These are phyloP conservation scores for Drosophila miranda DNA, from an alignment of 1,140 invertebrate species.

Conservation along the genomic window DNA sequence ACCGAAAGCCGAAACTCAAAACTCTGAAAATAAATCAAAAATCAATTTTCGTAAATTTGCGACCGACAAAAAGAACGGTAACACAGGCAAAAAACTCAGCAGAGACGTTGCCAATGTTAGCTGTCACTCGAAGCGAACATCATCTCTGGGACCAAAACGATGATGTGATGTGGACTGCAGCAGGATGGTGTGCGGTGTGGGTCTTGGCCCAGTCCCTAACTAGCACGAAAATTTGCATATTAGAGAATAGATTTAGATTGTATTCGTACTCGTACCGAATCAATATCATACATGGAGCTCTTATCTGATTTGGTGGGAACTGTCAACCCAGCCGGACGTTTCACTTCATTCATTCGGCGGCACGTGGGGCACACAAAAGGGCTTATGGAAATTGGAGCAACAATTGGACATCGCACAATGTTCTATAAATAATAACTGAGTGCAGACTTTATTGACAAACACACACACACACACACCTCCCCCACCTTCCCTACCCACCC, in stretches of 20 bases:
- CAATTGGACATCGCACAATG: constrained; percentile 37
- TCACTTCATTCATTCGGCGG: constrained; percentile 29
- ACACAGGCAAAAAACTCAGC: constrained; percentile 2
- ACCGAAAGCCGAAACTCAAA: constrained; percentile 23
- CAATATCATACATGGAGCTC: constrained; percentile 11
- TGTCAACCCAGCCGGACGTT: constrained; percentile 39
- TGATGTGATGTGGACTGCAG: no score
- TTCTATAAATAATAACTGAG: constrained; percentile 48
- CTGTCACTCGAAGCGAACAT: constrained; percentile 15
- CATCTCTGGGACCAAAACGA: no score
- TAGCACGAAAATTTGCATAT: constrained; percentile 20
- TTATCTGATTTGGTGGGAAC: constrained; percentile 36
- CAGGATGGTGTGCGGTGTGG: constrained; percentile 12
- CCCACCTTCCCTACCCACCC: background rate
- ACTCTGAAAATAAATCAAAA: constrained; percentile 70
- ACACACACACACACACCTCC: background rate
- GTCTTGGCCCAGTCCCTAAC: constrained; percentile 8
- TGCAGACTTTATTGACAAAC: constrained; percentile 24
- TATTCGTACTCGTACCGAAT: constrained; percentile 6
- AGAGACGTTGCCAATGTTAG: constrained; percentile 18
- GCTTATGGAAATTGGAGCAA: constrained; percentile 44
- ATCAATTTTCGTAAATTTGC: constrained; percentile 63
- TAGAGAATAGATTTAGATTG: constrained; percentile 7
- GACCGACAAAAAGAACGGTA: constrained; percentile 30
- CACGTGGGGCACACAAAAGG: constrained; percentile 26